A percentile compares a stretch with the other conserved stretches of the same genome.
These are phyloP conservation scores for Puntigrus tetrazona DNA, from an alignment of 2,113 vertebrate species.

Conservation along the genomic window DNA sequence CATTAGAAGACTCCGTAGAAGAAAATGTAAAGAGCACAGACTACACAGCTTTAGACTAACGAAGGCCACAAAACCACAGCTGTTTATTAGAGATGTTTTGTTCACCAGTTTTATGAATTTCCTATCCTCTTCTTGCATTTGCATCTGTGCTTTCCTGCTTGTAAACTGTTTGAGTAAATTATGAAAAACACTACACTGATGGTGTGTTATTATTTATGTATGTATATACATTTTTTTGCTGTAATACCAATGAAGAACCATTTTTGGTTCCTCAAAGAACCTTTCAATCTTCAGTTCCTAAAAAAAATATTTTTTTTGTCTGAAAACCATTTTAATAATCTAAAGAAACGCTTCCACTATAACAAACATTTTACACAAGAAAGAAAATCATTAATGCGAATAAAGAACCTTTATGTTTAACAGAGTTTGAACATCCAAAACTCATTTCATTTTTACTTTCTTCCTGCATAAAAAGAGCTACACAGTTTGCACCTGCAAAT, in stretches of 20 bases:
- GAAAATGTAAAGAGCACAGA: conserved; percentile 45
- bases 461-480: background rate
- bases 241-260: too few species aligned
- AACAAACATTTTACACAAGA: too few species aligned
- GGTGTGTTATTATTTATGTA: background rate
- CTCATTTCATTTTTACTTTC: background rate
- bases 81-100: conserved; percentile 3
- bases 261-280: too few species aligned
- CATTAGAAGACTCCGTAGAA: conserved; percentile 51
- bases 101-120: conserved; percentile 7
- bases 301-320: too few species aligned
- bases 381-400: too few species aligned
- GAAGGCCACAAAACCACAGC: background rate
- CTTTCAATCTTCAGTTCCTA: too few species aligned
- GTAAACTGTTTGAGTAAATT: conserved; percentile 22
- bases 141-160: background rate
- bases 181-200: background rate
- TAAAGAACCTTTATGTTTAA: too few species aligned
- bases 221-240: too few species aligned
- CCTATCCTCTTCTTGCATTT: background rate
- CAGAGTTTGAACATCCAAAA: background rate
- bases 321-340: too few species aligned
- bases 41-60: background rate
- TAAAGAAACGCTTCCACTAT: too few species aligned
- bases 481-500: background rate